Conservation (phyloP, 2,888 invertebrate species). For the Eurois occulta region DNA sequence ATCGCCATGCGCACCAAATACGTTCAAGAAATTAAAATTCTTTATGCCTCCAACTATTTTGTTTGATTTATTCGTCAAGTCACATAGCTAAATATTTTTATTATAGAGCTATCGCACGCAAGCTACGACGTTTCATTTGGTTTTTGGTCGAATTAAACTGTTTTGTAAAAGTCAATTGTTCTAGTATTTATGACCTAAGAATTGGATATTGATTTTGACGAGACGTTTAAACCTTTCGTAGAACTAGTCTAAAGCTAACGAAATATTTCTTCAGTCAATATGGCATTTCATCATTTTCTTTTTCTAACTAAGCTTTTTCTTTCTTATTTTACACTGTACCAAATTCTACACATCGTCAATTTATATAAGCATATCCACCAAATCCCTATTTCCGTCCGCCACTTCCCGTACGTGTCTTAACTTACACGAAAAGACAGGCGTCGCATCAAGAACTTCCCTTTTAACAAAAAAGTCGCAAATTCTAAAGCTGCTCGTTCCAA, state of each 20-base stretch:
- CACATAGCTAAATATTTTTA: slow-evolving; percentile 53
- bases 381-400: slow-evolving; percentile 2
- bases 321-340: not conserved
- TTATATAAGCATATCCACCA: not conserved
- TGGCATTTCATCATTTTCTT: not conserved
- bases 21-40: slow-evolving; percentile 52
- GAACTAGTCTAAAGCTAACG: not conserved
- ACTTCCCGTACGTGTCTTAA: slow-evolving; percentile 19
- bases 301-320: not conserved
- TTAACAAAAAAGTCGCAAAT: slow-evolving; percentile 40
- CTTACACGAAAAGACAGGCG: slow-evolving; percentile 16
- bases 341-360: slow-evolving; percentile 6
- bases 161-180: slow-evolving; percentile 12
- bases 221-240: not conserved
- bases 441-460: slow-evolving; percentile 39
- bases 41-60: slow-evolving; percentile 49
- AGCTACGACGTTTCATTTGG: slow-evolving; percentile 38
- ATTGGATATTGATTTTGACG: slow-evolving; percentile 5
- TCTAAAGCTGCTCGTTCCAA: slow-evolving; percentile 24
- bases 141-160: slow-evolving; percentile 35
- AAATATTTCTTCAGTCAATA: not conserved
- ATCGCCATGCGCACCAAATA: slow-evolving; percentile 38
- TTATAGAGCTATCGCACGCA: slow-evolving; percentile 56
- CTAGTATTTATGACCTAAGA: not conserved
- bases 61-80: slow-evolving; percentile 59